Percentiles rank a stretch among this genome's conserved stretches.
These are phyloP conservation scores for Dysmachus trigonus DNA, from an alignment of 2,888 invertebrate genomes.

Conservation along the genomic window DNA sequence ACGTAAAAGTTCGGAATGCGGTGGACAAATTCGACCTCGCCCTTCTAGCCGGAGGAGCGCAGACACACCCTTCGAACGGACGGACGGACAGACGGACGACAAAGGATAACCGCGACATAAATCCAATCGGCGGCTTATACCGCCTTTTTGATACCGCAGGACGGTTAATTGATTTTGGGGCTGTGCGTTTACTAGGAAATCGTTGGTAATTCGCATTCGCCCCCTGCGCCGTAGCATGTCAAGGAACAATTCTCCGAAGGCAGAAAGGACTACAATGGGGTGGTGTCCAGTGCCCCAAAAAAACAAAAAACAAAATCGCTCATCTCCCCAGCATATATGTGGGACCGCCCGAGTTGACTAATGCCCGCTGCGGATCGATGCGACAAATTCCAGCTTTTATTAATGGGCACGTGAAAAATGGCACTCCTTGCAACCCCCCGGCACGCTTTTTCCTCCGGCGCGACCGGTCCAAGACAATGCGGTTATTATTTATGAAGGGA, in stretches of 20 bases:
- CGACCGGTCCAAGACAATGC: neutral
- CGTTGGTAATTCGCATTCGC: neutral
- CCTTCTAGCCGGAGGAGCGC: neutral
- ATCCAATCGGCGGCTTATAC: neutral
- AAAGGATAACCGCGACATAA: neutral
- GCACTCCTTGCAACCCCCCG: neutral
- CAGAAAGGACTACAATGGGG: neutral
- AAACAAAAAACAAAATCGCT: neutral
- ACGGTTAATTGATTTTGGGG: neutral
- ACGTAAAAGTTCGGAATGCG: neutral
- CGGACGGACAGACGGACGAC: neutral
- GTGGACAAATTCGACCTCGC: neutral
- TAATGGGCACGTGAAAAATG: neutral
- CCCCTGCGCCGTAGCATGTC: neutral
- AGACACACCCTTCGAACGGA: neutral
- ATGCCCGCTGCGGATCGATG: neutral
- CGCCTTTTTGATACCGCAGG: neutral
- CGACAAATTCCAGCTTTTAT: neutral
- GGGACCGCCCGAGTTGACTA: neutral
- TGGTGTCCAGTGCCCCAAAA: neutral
- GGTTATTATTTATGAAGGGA: slow-evolving; percentile 28
- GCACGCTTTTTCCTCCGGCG: neutral
- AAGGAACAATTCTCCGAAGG: neutral
- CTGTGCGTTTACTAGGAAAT: neutral
- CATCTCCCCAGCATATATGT: neutral